These are phyloP conservation scores for Cassiopea andromeda DNA, from an alignment of 30 jellyfish, hydroid and myxozoan genomes.

Conservation along the genomic window DNA sequence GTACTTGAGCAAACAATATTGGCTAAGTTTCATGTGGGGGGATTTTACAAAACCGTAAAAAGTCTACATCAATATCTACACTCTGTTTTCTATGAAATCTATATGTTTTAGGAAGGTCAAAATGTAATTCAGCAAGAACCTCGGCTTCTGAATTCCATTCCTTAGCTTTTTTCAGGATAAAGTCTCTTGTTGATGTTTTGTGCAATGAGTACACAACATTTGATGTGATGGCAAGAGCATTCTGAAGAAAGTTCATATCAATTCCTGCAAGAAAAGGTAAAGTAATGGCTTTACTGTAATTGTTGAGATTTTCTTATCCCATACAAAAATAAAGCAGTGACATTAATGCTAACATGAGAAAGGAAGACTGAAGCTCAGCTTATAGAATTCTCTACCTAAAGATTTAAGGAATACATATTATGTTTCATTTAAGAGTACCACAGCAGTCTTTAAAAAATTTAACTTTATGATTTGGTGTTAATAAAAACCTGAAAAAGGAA, in stretches of 20 bases:
- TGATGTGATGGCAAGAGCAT: conserved; percentile 71
- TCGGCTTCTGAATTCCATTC: conserved; percentile 80
- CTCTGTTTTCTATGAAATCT: conserved; percentile 81
- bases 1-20: neutral
- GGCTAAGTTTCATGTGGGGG: neutral
- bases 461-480: no score
- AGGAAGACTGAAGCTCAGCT: no score
- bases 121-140: conserved; percentile 88
- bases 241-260: conserved; percentile 79
- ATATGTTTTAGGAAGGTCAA: conserved; percentile 87
- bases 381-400: no score
- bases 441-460: no score
- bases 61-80: conserved; percentile 89
- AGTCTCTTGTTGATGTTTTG: conserved; percentile 89
- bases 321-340: no score
- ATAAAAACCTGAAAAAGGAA: no score
- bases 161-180: conserved; percentile 83
- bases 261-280: conserved; percentile 66
- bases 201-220: conserved; percentile 86
- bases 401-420: no score
- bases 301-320: no score
- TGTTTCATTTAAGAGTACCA: no score
- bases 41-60: conserved; percentile 70
- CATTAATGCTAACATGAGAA: no score
- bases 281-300: no score